Base-by-base conservation (phyloP, 2,888 invertebrate species). In the Microctonus aethiopoides region DNA sequence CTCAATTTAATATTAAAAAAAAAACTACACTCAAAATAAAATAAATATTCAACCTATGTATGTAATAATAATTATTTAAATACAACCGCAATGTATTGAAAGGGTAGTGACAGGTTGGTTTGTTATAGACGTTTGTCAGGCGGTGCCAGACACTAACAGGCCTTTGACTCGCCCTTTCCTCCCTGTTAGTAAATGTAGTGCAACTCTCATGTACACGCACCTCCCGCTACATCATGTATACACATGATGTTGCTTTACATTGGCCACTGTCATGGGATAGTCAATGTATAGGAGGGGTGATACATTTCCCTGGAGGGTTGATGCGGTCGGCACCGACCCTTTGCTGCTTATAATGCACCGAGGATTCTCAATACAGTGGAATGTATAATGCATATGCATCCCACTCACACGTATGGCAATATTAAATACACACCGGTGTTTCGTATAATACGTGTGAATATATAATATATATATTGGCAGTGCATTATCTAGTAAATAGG, bases 161-260 rank as follows among this genome's bases (percentile, higher is more conserved):
- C 57, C 63, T 69, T 69, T 69, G 64, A 69, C 64, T 68, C 62
- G 51, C 34, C 57, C 16, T 46, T 46, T 59, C 59, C 34, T 20
- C 34, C 34, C 36, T 29, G 61, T n/a, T 39, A 24, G 61, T n/a
- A 54, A 39, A 54, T 61, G 54, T 62, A 54, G 29, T 51, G 16
- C 29, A 46, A 46, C 46, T 46, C 46, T 9, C 46, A 16, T 16
- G 16, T 46, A 57, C 26, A 57, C 22, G 57, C 59, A 51, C 57
- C 29, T 34, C 54, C 69, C 56, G 68, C 57, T 51, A 69, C 69
- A 69, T 69, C 69, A 69, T 69, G 69, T 64, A 69, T 69, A 69
- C 64, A 69, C 69, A 69, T 69, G 64, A 69, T 64, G 59, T 68
- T 46, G 24, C 68, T 64, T 64, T 69, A 64, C 69, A 69, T 64